Evolutionary conservation across 2,888 invertebrate species (phyloP), one percentile per base, ranked within the genome.

Genomic region (Cosmia pyralina): DNA sequence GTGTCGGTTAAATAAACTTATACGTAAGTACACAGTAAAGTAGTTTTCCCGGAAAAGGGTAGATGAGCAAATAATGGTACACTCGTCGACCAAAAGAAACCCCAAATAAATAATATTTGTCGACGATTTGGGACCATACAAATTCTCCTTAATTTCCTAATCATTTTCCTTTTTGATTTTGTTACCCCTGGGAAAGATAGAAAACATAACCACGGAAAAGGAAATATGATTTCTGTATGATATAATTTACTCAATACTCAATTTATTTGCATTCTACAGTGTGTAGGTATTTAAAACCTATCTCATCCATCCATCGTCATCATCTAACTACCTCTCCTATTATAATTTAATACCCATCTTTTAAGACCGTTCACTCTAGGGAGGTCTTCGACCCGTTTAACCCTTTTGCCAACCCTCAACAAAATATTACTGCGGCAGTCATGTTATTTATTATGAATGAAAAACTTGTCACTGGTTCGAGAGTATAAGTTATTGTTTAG

Each of bases 51-150:
- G 13, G 55, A 65, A 73, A 63, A 67, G 64, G 55, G 28, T 68
- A 65, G 50, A 68, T 41, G 59, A 65, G 15, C 19, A 65, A 79
- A 68, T 78, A 57, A 60, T 48, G 15, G 57, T 41, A 60, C 44
- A 64, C 34, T 55, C 44, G 48, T 57, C 55, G 28, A 57, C 44
- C 59, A 68, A 79, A 66, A 48, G 15, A 38, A 73, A 73, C 73
- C 64, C 15, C 55, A 46, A 50, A 28, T 68, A 68, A n/a, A 78
- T 73, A 64, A 50, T 73, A 78, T 78, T 79, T 73, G 64, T 57
- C 50, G 19, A 50, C 63, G 13, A 78, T 68, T 68, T 73, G 53
- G 73, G 55, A 46, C 13, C 22, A 59, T 65, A 57, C 50, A 53
- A 72, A 70, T 59, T 70, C 19, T 10, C 17, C 34, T 71, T 65